Evolutionary conservation across 2,888 invertebrate genomes (phyloP), one percentile per base, ranked within the genome.

Genomic region (Diabrotica balteata): DNA sequence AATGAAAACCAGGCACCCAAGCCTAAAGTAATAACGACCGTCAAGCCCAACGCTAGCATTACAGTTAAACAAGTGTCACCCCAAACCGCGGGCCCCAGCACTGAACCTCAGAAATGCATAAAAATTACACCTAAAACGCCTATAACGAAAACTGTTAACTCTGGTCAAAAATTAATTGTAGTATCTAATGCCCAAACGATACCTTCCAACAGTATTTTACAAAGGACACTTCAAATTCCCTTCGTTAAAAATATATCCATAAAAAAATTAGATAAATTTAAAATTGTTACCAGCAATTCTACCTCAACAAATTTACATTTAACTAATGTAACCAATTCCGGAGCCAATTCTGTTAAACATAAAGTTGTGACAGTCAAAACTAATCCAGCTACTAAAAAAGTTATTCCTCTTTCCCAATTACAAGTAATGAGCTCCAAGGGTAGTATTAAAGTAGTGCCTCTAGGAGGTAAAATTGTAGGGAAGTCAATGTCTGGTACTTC

Each of bases 251-350:
- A 83, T 70, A 77, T 84, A 59, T 80, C 83, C 0, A 80, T 83
- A 67, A 83, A 83, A 73, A 83, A 82, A 73, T 79, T 84, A 44
- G 84, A 84, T 65, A 84, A 84, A 72, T 83, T 84, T 70, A 83
- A 84, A 79, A 83, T 84, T 51, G 80, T 84, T 7, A 78, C 81
- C 3, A 79, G 77, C 42, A 76, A 69, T 67, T 69, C 73, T 51
- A 72, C 73, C 52, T 74, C 76, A 8, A 65, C 72, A 8, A 69
- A 71, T 11, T 53, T 73, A n/a, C 71, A 70, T 59, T 67, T 75
- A 43, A 71, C 74, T 17, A 75, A 70, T 61, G 69, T 73, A 8
- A 69, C 73, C 7, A 75, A 78, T 58, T 75, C 76, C 22, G 65
- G 66, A 6, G 52, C 66, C n/a, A 71, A 71, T 65, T 66, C 69